Evolutionary conservation across 2,888 invertebrate species (phyloP), one percentile per base, ranked within the genome.

Genomic region (Hyalella azteca): DNA sequence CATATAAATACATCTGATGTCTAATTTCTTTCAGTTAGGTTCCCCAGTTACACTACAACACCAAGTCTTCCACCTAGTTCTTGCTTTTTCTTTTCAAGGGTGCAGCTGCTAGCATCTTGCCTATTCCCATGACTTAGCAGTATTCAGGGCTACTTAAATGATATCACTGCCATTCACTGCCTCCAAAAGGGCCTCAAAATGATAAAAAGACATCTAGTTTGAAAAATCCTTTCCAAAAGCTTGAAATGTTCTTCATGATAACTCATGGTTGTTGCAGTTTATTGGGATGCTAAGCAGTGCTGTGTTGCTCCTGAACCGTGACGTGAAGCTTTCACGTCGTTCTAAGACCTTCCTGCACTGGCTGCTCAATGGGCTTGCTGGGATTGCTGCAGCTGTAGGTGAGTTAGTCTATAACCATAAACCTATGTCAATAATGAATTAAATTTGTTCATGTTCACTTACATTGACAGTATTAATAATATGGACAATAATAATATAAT

Each of bases 311-410:
- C 54, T 54, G 19, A 54, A 54, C 4, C 54, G 54, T 22, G 54
- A 54, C 29, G 54, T 54, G 54, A 54, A 22, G 54, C 54, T 54
- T 7, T n/a, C 54, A 22, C 29, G 54, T 22, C 22, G 26, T 7
- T 11, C 54, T 7, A 54, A 54, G 26, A 54, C 54, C 9, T 54
- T 54, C 13, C 3, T 54, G 54, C 54, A 54, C 19, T 54, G 54
- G 54, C 54, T 54, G 26, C 54, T 54, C 26, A 54, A 54, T 26
- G 54, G 54, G 29, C 26, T 26, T 26, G 54, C 54, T 54, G 54
- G 26, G 22, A 11, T 54, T 54, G 54, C 54, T 54, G 54, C 54
- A 26, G 54, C 54, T 54, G 54, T 22, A 54, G 54, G 54, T 54
- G 4, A 54, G 22, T 22, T 13, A 26, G n/a, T n/a, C n/a, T n/a